A percentile compares a stretch with the other conserved stretches of the same genome.
phyloP scores from a whole-genome alignment of 2,888 invertebrate genomes.

The Drosophila anceps region DNA sequence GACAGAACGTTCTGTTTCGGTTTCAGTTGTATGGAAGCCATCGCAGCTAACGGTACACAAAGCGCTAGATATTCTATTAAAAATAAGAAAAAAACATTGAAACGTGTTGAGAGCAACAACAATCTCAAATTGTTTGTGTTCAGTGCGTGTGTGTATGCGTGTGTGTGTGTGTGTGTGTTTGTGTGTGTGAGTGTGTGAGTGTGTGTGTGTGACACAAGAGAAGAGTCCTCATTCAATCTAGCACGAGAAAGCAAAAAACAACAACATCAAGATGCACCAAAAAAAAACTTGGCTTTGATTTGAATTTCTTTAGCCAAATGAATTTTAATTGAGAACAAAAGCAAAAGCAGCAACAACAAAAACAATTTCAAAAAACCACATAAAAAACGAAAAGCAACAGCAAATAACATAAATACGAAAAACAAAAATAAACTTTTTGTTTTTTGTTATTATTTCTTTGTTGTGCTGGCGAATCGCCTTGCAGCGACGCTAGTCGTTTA shows the following conservation, averaged over 20 bases:
- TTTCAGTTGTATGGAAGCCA: constrained; percentile 75
- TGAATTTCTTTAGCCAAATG: constrained; percentile 49
- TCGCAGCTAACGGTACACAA: constrained; percentile 71
- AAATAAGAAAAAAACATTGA: constrained; percentile 29
- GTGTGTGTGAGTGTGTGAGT: constrained; percentile 20
- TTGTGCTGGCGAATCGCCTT: constrained; percentile 22
- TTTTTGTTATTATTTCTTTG: constrained; percentile 24
- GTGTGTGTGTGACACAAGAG: constrained; percentile 41
- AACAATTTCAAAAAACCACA: constrained; percentile 17
- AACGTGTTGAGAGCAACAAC: constrained; percentile 50
- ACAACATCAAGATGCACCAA: constrained; percentile 10
- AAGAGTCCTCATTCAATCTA: constrained; percentile 46
- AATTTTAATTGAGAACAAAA: constrained; percentile 45
- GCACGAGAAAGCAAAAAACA: constrained; percentile 34
- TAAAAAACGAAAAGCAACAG: constrained; percentile 3
- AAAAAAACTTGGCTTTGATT: constrained; percentile 55
- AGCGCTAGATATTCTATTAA: constrained; percentile 35
- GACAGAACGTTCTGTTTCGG: constrained; percentile 43
- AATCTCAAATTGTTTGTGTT: constrained; percentile 24
- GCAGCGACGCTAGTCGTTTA: constrained; percentile 45
- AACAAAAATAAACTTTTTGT: constrained; percentile 19
- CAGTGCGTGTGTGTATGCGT: constrained; percentile 9
- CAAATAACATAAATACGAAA: constrained; percentile 11
- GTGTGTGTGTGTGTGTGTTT: constrained; percentile 21
- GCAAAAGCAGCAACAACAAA: constrained; percentile 11